phyloP scores from a whole-genome alignment of 2,797 vertebrate species.

The Sciaenops ocellatus region DNA sequence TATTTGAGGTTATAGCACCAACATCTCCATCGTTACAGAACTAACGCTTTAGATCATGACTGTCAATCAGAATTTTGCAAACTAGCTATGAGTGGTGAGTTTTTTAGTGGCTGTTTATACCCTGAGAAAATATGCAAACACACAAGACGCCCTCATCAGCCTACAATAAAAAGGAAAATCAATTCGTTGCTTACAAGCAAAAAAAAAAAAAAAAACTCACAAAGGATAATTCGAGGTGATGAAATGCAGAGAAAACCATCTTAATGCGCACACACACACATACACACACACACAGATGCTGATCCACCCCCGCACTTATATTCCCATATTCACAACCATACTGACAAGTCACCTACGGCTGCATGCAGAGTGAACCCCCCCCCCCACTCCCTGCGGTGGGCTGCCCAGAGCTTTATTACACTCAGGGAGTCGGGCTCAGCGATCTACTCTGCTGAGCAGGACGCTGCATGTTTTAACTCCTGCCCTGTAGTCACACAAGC shows the following conservation, averaged over 20 bases:
- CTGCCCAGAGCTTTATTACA: conserved; percentile 66
- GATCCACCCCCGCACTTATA: conserved; percentile 60
- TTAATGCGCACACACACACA: conserved; percentile 32
- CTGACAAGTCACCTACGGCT: conserved; percentile 76
- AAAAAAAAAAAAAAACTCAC: conserved; percentile 6
- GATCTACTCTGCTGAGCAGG: conserved; percentile 55
- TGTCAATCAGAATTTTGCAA: conserved; percentile 18
- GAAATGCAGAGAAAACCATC: conserved; percentile 64
- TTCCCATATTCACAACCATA: conserved; percentile 47
- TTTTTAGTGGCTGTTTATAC: conserved; percentile 3
- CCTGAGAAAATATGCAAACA: conserved; percentile 26
- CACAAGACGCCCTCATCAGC: conserved; percentile 35
- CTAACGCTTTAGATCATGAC: conserved; percentile 8
- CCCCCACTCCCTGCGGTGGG: conserved; percentile 4
- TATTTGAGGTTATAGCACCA: conserved; percentile 23
- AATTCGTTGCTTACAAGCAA: conserved; percentile 54
- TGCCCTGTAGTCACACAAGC: conserved; percentile 53
- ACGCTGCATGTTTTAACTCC: conserved; percentile 55
- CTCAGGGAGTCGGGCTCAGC: conserved; percentile 41
- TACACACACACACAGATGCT: conserved; percentile 35
- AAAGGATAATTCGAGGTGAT: conserved; percentile 62
- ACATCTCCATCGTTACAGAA: conserved; percentile 12
- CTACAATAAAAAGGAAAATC: conserved; percentile 44
- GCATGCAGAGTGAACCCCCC: conserved; percentile 43
- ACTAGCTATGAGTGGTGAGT: neutral